phyloP scores from a whole-genome alignment of 1,140 invertebrate genomes.

The Lordiphosa clarofinis region DNA sequence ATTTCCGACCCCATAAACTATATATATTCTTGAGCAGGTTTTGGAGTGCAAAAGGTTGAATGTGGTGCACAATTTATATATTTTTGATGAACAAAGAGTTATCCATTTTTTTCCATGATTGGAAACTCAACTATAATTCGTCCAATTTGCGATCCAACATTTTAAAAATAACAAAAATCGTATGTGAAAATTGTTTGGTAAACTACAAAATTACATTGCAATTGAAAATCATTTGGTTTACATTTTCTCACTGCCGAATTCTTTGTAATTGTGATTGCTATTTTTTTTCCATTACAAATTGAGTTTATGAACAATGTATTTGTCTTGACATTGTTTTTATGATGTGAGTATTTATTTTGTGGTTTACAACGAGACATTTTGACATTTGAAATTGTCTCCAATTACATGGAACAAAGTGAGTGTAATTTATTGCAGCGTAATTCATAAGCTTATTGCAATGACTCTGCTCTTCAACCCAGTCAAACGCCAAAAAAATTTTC shows the following conservation, averaged over 20 bases:
- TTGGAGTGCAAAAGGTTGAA: no score
- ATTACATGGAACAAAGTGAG: constrained; percentile 38
- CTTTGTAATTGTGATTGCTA: constrained; percentile 11
- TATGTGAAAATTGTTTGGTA: not conserved
- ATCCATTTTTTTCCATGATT: no score
- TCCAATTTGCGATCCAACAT: no score
- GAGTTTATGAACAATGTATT: constrained; percentile 14
- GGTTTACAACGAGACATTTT: constrained; percentile 51
- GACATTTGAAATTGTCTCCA: constrained; percentile 60
- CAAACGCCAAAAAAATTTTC: constrained; percentile 20
- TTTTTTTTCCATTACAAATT: constrained; percentile 4
- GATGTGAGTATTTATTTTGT: constrained; percentile 27
- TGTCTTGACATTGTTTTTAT: constrained; percentile 13
- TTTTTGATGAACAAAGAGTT: no score
- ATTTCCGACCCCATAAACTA: no score
- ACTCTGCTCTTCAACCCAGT: constrained; percentile 14
- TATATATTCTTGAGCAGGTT: no score
- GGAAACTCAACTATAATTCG: no score
- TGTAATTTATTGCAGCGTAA: constrained; percentile 17
- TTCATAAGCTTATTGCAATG: constrained; percentile 36
- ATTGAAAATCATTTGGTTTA: constrained; percentile 4
- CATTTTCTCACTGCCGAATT: constrained; percentile 26
- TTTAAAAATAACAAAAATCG: no score
- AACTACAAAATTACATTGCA: not conserved
- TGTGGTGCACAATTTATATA: no score